Conservation (phyloP, 2,888 invertebrate genomes). For the Amphimallon solstitiale region DNA sequence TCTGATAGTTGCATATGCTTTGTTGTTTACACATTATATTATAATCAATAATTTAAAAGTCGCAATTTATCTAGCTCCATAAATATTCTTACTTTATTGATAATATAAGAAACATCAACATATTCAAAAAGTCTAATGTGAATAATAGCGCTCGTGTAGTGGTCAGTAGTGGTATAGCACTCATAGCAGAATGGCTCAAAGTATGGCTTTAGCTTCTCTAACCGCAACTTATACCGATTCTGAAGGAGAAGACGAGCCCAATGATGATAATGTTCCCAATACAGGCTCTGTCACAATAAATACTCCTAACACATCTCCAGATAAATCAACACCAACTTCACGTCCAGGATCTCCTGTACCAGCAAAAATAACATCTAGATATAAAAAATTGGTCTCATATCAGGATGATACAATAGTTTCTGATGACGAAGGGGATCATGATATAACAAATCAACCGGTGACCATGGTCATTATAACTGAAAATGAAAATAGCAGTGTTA, state of each 20-base stretch:
- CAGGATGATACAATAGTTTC: conserved; percentile 47
- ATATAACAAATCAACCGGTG: conserved; percentile 53
- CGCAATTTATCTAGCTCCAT: no score
- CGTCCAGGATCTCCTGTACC: conserved; percentile 57
- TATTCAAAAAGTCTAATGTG: no score
- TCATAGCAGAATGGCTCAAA: conserved; percentile 39
- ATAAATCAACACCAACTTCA: conserved; percentile 65
- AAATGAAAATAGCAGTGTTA: conserved; percentile 66
- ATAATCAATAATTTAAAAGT: no score
- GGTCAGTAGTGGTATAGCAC: no score
- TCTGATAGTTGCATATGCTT: no score
- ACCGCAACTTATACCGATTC: conserved; percentile 93
- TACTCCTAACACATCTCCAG: conserved; percentile 54
- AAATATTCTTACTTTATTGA: no score
- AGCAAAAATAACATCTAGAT: conserved; percentile 58
- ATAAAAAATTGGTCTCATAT: conserved; percentile 64
- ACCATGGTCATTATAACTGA: conserved; percentile 57
- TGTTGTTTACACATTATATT: no score
- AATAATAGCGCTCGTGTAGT: no score
- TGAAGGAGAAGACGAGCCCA: conserved; percentile 85
- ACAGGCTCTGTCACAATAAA: conserved; percentile 51
- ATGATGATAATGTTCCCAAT: conserved; percentile 64
- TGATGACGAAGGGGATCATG: conserved; percentile 45
- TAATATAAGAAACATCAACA: no score
- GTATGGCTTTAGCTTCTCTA: conserved; percentile 79